These are phyloP conservation scores for Clarias fuscus DNA, from an alignment of 2,797 vertebrate species.

Conservation along the genomic window DNA sequence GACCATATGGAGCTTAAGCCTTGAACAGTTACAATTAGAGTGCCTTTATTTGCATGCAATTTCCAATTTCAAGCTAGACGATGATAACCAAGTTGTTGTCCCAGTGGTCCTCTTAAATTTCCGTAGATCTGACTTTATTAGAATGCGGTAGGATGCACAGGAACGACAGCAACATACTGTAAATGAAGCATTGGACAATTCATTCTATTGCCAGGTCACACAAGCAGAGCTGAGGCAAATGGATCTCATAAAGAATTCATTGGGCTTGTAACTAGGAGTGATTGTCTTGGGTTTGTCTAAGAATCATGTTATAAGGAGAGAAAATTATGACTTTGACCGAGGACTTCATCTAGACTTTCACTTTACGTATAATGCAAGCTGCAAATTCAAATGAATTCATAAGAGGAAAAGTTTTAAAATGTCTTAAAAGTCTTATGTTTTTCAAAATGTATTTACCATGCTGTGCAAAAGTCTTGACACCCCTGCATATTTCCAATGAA, in stretches of 20 bases:
- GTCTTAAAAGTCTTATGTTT: too few relatives aligned
- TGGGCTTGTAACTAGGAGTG: constrained; percentile 17
- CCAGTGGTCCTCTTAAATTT: not conserved
- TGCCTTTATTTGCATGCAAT: not conserved
- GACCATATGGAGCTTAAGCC: constrained; percentile 26
- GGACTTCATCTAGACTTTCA: not conserved
- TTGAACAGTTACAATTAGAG: not conserved
- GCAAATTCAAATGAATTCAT: not conserved
- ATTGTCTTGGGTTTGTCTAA: constrained; percentile 9
- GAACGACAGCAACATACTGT: not conserved
- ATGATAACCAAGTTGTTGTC: constrained; percentile 17
- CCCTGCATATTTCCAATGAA: too few relatives aligned
- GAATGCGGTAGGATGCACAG: not conserved
- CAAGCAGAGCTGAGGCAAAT: not conserved
- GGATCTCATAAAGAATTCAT: constrained; percentile 34
- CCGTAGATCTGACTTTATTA: not conserved
- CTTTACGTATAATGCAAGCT: not conserved
- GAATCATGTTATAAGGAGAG: not conserved
- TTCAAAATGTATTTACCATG: not conserved
- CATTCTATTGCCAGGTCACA: constrained; percentile 28
- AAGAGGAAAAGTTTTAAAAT: too few relatives aligned
- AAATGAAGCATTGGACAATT: constrained; percentile 21
- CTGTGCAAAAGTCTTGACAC: too few relatives aligned
- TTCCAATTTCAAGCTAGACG: not conserved
- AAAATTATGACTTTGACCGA: not conserved